A percentile compares a stretch with the other conserved stretches of the same genome.
phyloP scores from a whole-genome alignment of 2,888 invertebrate genomes.

The Netelia melanura region DNA sequence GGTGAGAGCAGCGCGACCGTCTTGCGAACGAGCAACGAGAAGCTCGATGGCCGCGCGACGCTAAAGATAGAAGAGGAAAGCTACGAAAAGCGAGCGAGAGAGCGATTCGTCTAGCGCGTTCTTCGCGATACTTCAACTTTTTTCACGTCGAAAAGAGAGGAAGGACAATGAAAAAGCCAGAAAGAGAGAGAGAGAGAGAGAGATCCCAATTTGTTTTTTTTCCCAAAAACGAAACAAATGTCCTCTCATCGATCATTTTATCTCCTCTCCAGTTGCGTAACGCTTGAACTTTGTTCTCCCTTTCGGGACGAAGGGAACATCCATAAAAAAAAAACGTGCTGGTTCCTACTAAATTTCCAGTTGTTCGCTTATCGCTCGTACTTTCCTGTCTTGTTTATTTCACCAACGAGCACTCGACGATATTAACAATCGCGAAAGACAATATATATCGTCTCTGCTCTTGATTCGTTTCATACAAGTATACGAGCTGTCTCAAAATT shows the following conservation, averaged over 20 bases:
- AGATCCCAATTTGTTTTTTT: neutral
- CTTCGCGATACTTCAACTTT: constrained; percentile 30
- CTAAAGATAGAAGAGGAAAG: constrained; percentile 70
- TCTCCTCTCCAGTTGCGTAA: neutral
- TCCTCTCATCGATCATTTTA: constrained; percentile 18
- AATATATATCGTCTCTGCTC: neutral
- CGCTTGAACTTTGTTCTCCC: neutral
- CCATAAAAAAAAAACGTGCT: constrained; percentile 2
- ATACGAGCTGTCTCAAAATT: neutral
- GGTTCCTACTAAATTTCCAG: constrained; percentile 17
- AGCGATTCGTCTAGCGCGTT: constrained; percentile 30
- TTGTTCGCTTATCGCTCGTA: neutral
- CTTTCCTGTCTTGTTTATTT: neutral
- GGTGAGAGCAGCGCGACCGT: constrained; percentile 18
- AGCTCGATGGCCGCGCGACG: constrained; percentile 61
- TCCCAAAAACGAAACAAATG: neutral
- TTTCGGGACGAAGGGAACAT: neutral
- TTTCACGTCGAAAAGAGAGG: neutral
- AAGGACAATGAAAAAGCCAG: too few species aligned
- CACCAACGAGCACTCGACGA: constrained; percentile 15
- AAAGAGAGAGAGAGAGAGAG: neutral
- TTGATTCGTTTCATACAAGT: neutral
- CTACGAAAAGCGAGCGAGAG: constrained; percentile 34
- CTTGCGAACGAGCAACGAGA: constrained; percentile 42
- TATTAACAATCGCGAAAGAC: neutral